Evolutionary conservation across 2,113 vertebrate genomes (phyloP).

Genomic region (Melanerpes aurifrons): DNA sequence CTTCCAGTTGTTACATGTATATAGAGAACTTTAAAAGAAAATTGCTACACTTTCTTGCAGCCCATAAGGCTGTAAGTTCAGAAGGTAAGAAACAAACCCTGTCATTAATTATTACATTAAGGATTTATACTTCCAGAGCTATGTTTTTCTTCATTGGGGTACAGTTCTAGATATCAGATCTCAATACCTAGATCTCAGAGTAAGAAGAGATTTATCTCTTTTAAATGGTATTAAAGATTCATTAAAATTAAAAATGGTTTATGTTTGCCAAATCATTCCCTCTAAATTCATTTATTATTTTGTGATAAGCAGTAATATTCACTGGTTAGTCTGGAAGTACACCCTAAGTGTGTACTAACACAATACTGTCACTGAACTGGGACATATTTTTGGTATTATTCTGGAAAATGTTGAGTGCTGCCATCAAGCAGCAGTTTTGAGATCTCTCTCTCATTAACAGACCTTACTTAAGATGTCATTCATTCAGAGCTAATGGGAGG

Average conservation of each 20-base stretch:
- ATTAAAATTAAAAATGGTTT: background rate
- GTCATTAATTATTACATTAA: background rate
- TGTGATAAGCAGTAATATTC: background rate
- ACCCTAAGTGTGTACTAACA: background rate
- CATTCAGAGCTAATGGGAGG: background rate
- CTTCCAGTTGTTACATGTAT: background rate
- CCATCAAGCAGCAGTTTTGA: background rate
- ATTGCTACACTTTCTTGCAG: background rate
- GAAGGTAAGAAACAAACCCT: background rate
- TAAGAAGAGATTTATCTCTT: background rate
- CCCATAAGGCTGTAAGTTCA: background rate
- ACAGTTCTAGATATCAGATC: background rate
- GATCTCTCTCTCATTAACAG: conserved; percentile 1
- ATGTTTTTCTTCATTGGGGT: background rate
- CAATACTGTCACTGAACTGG: background rate
- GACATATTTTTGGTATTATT: background rate
- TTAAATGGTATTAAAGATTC: background rate
- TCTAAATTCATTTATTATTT: background rate
- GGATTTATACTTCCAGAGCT: background rate
- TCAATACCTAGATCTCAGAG: background rate
- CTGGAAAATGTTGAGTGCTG: background rate
- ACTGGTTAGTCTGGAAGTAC: background rate
- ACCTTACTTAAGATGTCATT: background rate
- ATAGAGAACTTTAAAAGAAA: background rate
- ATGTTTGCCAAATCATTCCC: background rate